Percentiles rank a stretch among this genome's conserved stretches.
Evolutionary conservation across 1,140 invertebrate genomes (phyloP).

Genomic region (Fopius arisanus): DNA sequence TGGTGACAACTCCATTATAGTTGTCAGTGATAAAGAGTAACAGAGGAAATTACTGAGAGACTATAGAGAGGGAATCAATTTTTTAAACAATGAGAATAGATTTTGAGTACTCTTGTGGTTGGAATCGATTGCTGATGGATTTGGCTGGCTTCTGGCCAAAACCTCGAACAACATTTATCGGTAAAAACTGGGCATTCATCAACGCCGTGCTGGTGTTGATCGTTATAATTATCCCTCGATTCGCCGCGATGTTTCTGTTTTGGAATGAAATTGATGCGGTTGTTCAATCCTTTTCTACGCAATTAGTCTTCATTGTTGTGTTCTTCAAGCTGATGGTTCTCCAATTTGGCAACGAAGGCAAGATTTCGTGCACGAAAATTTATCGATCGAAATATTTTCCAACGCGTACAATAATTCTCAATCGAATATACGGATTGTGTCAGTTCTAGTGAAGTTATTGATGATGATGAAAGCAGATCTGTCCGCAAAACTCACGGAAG

Average conservation of each 20-base stretch:
- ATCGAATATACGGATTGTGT: no score
- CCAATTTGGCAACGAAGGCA: neutral
- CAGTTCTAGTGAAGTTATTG: no score
- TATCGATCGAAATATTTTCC: no score
- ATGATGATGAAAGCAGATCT: no score
- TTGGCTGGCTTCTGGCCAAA: neutral
- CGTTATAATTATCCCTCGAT: neutral
- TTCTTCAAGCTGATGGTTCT: neutral
- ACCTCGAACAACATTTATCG: neutral
- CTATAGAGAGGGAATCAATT: no score
- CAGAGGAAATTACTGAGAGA: no score
- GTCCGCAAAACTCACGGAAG: no score
- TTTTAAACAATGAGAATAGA: neutral
- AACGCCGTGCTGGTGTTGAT: neutral
- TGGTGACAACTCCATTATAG: no score
- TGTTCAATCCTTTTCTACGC: neutral
- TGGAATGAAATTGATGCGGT: neutral
- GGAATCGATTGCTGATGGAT: neutral
- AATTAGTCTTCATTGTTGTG: neutral
- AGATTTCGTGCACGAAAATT: no score
- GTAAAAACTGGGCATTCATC: neutral
- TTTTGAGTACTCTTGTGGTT: neutral
- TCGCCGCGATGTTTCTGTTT: neutral
- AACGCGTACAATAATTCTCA: no score
- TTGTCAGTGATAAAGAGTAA: no score